Conservation (phyloP, 2,113 vertebrate species). For the Ancistrus triradiatus region DNA sequence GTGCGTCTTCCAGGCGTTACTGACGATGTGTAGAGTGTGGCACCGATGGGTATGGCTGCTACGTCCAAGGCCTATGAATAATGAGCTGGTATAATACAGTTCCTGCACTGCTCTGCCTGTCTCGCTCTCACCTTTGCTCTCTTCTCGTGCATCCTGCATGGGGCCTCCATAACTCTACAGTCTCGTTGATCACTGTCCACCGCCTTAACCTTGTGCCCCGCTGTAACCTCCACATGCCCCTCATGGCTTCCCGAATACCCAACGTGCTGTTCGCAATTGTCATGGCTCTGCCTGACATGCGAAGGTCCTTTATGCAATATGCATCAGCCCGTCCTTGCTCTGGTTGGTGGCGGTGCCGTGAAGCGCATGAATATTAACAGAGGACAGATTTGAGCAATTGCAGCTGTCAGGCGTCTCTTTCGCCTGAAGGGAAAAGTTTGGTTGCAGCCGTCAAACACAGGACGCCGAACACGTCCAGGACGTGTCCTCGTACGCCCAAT, state of each 20-base stretch:
- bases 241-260: background rate
- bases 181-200: background rate
- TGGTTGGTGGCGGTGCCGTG: slow-evolving; percentile 62
- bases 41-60: slow-evolving; percentile 51
- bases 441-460: background rate
- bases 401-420: slow-evolving; percentile 62
- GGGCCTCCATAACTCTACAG: background rate
- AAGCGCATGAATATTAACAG: slow-evolving; percentile 72
- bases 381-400: slow-evolving; percentile 69
- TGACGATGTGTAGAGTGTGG: slow-evolving; percentile 33
- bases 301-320: slow-evolving; percentile 67
- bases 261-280: slow-evolving; percentile 54
- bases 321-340: slow-evolving; percentile 65
- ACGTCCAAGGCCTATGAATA: slow-evolving; percentile 64
- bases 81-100: slow-evolving; percentile 65
- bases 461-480: background rate
- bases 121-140: background rate
- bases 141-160: background rate
- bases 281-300: slow-evolving; percentile 55
- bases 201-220: background rate
- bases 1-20: slow-evolving; percentile 11
- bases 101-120: slow-evolving; percentile 43
- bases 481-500: background rate
- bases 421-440: slow-evolving; percentile 2
- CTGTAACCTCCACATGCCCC: background rate